A percentile compares a stretch with the other conserved stretches of the same genome.
phyloP scores from a whole-genome alignment of 2,113 vertebrate genomes.

The Coturnix japonica region DNA sequence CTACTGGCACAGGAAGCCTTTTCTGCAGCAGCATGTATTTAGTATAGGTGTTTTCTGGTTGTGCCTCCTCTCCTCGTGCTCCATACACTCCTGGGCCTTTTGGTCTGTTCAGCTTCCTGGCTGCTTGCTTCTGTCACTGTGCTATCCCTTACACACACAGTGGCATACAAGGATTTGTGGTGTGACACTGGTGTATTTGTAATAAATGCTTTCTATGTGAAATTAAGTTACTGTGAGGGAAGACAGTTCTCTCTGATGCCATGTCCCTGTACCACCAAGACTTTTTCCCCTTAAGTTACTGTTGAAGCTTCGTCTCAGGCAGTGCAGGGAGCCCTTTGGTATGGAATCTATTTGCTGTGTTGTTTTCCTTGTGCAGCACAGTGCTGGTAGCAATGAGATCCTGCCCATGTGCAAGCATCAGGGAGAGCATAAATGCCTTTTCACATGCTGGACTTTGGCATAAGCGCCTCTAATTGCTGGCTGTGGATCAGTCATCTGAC shows the following conservation, averaged over 20 bases:
- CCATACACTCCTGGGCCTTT: fast-evolving
- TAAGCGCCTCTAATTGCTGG: neutral
- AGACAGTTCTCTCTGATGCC: neutral
- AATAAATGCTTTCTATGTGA: neutral
- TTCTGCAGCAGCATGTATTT: neutral
- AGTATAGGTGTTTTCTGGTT: too few relatives aligned
- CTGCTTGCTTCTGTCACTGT: neutral
- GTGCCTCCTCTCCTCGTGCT: neutral
- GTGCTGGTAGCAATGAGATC: neutral
- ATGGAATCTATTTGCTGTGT: neutral
- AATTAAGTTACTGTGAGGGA: neutral
- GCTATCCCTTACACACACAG: neutral
- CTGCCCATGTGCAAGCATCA: neutral
- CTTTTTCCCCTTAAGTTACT: neutral
- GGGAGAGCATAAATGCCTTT: neutral
- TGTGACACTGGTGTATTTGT: neutral
- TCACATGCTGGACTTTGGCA: neutral
- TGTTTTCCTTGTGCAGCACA: neutral
- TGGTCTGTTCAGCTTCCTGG: fast-evolving
- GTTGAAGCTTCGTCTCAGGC: neutral
- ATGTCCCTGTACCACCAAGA: neutral
- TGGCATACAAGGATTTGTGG: neutral
- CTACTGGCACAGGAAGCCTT: fast-evolving
- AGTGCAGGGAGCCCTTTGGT: neutral
- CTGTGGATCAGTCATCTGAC: neutral